Evolutionary conservation across 2,113 vertebrate genomes (phyloP), one percentile per base, ranked within the genome.

Genomic region (Eidolon helvum): DNA sequence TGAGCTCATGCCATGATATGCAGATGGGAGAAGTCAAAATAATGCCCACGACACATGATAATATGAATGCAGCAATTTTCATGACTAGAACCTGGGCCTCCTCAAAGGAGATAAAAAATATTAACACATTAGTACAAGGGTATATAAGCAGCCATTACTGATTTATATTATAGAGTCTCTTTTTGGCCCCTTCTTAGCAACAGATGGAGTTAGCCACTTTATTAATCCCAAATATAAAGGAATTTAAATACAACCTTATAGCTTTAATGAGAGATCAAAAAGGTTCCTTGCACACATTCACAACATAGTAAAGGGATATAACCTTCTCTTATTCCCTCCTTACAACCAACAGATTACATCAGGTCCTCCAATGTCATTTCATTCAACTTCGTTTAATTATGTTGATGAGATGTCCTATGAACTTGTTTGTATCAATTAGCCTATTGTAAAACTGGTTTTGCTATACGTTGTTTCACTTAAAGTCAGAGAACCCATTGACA

Each of bases 31-130:
- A 92, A 92, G 53, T 97, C 87, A 90, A 79, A 97, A 83, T 30
- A 87, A 94, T 69, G 48, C 2, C 4, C 45, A 85, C 87, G 85
- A 88, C 40, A 95, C 80, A 75, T 80, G 71, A 96, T 82, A 63
- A 59, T 71, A 82, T 3, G 55, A 95, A 91, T 78, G 87, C 74
- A 96, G 82, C 78, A 89, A 86, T 69, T 95, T 90, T 90, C 74
- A 90, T 38, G 8, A 90, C 84, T 72, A 97, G 90, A 93, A 94
- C 43, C 30, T 69, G 35, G 35, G 48, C 63, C 48, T 89, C 63
- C 90, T 79, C 74, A 93, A 69, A 87, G n/a, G 72, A 96, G 63
- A 96, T 8, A 79, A 53, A 90, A 97, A 97, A 90, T 59, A 89
- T 57, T 53, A 90, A 87, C n/a, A 45, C 3, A 59, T 61, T 90